Evolutionary conservation across 2,797 vertebrate genomes (phyloP).

Genomic region (Tinamus major): DNA sequence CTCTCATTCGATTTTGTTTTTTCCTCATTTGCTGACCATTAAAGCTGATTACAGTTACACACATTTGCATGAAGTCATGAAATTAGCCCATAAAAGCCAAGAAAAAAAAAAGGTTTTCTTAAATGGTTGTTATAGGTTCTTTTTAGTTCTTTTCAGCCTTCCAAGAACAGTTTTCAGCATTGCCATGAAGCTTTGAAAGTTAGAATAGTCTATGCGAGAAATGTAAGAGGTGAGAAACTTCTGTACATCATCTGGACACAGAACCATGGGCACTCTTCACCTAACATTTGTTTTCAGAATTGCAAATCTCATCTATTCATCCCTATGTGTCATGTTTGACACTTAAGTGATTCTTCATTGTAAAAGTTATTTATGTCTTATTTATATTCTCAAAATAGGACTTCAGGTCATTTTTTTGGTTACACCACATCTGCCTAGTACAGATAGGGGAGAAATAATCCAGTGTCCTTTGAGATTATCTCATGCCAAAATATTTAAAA

Average conservation of each 20-base stretch:
- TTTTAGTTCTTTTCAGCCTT: neutral
- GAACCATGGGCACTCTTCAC: neutral
- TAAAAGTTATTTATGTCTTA: neutral
- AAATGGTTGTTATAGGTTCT: accelerated
- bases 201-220: neutral
- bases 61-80: neutral
- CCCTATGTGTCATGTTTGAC: neutral
- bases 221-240: neutral
- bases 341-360: neutral
- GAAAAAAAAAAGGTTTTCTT: neutral
- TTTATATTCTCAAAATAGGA: neutral
- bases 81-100: neutral
- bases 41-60: neutral
- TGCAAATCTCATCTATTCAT: neutral
- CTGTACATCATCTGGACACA: neutral
- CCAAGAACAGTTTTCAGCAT: neutral
- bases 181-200: accelerated
- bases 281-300: neutral
- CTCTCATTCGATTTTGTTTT: neutral
- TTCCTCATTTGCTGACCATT: neutral
- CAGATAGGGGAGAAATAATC: neutral
- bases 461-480: neutral
- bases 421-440: neutral
- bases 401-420: no score
- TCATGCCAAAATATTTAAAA: neutral